These are phyloP conservation scores for Ectropis grisescens DNA, from an alignment of 1,140 invertebrate species.

Conservation along the genomic window DNA sequence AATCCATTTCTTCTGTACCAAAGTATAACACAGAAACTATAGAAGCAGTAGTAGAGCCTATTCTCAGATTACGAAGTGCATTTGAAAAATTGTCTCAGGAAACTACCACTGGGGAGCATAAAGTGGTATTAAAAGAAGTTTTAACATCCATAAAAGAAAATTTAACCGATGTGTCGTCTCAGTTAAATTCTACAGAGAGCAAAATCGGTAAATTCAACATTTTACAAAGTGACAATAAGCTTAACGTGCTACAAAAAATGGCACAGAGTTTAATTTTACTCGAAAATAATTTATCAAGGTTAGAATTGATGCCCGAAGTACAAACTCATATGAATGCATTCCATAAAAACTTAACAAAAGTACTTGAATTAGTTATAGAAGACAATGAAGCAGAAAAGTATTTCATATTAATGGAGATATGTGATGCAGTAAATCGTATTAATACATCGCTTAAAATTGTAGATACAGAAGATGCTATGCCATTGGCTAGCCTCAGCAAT, in stretches of 20 bases:
- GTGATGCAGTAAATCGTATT: conserved; percentile 39
- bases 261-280: conserved; percentile 63
- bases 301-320: conserved; percentile 27
- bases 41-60: conserved; percentile 45
- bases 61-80: conserved; percentile 45
- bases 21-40: conserved; percentile 58
- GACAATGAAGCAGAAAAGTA: conserved; percentile 54
- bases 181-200: conserved; percentile 31
- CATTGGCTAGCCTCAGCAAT: conserved; percentile 39
- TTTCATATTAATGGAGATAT: conserved; percentile 43
- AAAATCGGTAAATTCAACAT: conserved; percentile 44
- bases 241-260: conserved; percentile 65
- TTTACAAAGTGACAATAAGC: conserved; percentile 57
- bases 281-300: conserved; percentile 47
- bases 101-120: conserved; percentile 23
- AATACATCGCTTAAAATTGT: conserved; percentile 37
- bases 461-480: conserved; percentile 26
- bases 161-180: conserved; percentile 37
- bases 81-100: conserved; percentile 46
- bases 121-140: conserved; percentile 23
- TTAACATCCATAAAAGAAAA: conserved; percentile 37
- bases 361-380: conserved; percentile 60
- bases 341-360: conserved; percentile 57
- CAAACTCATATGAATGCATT: conserved; percentile 33
- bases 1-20: conserved; percentile 29